These are phyloP conservation scores for Tenualosa thibaudeaui DNA, from an alignment of 2,797 vertebrate species.

Conservation along the genomic window DNA sequence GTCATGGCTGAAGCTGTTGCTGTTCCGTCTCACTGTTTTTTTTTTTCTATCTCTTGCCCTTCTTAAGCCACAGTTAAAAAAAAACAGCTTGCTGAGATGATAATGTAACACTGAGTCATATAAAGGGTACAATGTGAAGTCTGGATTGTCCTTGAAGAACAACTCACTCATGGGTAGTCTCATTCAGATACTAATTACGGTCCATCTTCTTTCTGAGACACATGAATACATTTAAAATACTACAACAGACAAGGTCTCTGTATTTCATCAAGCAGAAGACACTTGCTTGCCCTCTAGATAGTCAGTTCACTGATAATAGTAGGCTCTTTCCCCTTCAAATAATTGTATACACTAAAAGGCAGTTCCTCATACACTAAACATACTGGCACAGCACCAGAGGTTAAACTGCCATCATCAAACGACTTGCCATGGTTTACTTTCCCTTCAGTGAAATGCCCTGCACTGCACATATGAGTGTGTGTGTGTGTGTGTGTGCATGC, in stretches of 20 bases:
- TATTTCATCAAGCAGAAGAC: background rate
- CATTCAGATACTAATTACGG: background rate
- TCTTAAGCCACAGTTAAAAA: background rate
- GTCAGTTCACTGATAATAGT: background rate
- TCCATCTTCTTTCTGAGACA: background rate
- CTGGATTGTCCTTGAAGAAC: background rate
- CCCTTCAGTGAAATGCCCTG: background rate
- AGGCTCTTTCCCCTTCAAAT: background rate
- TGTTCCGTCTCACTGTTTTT: background rate
- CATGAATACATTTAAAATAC: background rate
- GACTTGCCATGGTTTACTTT: background rate
- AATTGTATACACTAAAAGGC: slow-evolving; percentile 6
- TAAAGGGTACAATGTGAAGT: too few species aligned
- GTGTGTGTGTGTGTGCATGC: background rate
- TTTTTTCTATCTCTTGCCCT: background rate
- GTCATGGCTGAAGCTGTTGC: background rate
- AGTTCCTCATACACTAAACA: background rate
- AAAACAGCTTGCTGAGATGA: background rate
- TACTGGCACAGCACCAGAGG: background rate
- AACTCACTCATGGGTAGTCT: background rate
- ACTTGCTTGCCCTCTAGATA: background rate
- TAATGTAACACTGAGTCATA: background rate
- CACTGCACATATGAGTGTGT: background rate
- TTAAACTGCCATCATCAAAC: slow-evolving; percentile 8
- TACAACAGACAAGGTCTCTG: background rate